These are phyloP conservation scores for Drosophila guanche DNA, from an alignment of 1,140 invertebrate genomes.

Conservation along the genomic window DNA sequence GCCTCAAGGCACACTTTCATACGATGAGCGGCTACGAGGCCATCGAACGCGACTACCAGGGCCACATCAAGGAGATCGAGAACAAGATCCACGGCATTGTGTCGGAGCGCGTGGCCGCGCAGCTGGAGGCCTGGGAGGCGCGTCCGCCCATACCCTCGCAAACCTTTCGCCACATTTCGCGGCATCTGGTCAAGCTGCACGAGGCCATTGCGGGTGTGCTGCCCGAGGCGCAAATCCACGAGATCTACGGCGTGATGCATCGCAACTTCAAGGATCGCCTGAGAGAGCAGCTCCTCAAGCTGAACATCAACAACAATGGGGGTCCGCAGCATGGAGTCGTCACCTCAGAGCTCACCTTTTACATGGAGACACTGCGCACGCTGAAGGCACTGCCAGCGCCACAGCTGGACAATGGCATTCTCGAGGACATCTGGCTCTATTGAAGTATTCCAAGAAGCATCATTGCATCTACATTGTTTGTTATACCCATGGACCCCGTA, in stretches of 20 bases:
- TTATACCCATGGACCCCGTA: neutral
- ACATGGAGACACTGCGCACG: slow-evolving; percentile 94
- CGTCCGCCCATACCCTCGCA: slow-evolving; percentile 97
- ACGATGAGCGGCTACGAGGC: slow-evolving; percentile 85
- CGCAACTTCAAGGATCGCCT: slow-evolving; percentile 94
- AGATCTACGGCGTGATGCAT: slow-evolving; percentile 93
- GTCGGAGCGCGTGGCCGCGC: slow-evolving; percentile 90
- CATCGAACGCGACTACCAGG: slow-evolving; percentile 91
- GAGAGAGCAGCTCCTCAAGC: slow-evolving; percentile 91
- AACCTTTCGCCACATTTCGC: slow-evolving; percentile 95
- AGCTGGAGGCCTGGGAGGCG: slow-evolving; percentile 94
- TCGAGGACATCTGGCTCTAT: slow-evolving; percentile 90
- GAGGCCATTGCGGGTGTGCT: slow-evolving; percentile 94
- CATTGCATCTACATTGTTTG: slow-evolving; percentile 28
- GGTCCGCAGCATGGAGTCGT: slow-evolving; percentile 98
- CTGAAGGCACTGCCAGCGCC: slow-evolving; percentile 91
- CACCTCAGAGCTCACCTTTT: slow-evolving; percentile 97
- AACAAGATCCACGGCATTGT: slow-evolving; percentile 96
- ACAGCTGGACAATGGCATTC: slow-evolving; percentile 89
- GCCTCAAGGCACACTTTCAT: slow-evolving; percentile 88
- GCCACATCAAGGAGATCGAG: slow-evolving; percentile 96
- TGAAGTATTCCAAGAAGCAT: slow-evolving; percentile 49
- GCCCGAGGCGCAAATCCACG: slow-evolving; percentile 88
- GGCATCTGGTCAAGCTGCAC: slow-evolving; percentile 95
- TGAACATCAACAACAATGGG: slow-evolving; percentile 97